Base-by-base conservation (phyloP, 2,888 invertebrate genomes). In the Exocentrus adspersus region DNA sequence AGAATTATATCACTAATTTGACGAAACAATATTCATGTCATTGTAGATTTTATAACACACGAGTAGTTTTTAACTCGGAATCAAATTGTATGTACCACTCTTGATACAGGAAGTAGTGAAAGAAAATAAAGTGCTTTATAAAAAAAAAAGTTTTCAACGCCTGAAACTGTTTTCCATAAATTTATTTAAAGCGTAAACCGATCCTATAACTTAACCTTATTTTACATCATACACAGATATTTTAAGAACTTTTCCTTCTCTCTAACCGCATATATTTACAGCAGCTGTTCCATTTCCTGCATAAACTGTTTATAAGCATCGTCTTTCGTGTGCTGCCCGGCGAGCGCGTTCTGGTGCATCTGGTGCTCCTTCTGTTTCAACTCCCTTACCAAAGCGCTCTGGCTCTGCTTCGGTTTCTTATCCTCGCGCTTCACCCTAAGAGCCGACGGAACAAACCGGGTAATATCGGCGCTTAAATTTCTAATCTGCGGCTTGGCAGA, bases 261-360 rank as follows among this genome's bases (percentile, higher is more conserved):
- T n/a, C n/a, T n/a, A n/a, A n/a, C n/a, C n/a, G 7, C 24, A 24
- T 24, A 24, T 24, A 24, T 54, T 73, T 88, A 97, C 80, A 98
- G 86, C 21, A 98, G 85, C 52, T 93, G 95, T 79, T 97, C 92
- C 95, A 99, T 97, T 85, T 99, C 98, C 81, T 92, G 92, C 97
- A 99, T 98, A 81, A 99, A 99, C 82, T 96, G 95, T 86, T 96
- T 92, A 78, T 99, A 99, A 9, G 98, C 98, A 80, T 98, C 98
- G 80, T 98, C 98, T 81, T 98, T 98, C 62, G 93, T 96, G 63
- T 81, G 81, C 63, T 81, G 81, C 62, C 85, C 85, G 1, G 84
- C 84, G 16, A 72, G 61, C 16, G 67, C 65, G 42, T 76, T 78
- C 20, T 80, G 78, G 64, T 81, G 80, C 60, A 78, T 71, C 60